phyloP scores from a whole-genome alignment of 2,888 invertebrate genomes.

The Caenorhabditis afra region DNA sequence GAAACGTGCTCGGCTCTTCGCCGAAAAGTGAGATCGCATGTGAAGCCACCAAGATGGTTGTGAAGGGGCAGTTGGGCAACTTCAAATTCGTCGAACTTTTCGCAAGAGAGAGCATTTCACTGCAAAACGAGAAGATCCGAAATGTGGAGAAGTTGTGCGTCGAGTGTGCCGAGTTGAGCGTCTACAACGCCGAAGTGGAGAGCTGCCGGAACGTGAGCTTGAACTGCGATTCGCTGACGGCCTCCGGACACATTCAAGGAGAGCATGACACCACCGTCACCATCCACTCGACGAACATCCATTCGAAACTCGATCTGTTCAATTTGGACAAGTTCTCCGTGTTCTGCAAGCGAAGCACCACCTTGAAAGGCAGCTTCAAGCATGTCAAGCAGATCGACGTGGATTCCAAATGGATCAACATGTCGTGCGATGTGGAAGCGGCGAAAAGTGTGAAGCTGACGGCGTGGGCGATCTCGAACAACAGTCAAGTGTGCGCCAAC shows the following conservation, averaged over 20 bases:
- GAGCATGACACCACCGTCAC: constrained; percentile 26
- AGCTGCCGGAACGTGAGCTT: constrained; percentile 53
- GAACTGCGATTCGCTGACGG: constrained; percentile 58
- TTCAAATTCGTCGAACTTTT: constrained; percentile 67
- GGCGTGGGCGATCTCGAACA: constrained; percentile 45
- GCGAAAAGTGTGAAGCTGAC: constrained; percentile 17
- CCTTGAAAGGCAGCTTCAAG: constrained; percentile 36
- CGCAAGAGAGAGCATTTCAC: constrained; percentile 59
- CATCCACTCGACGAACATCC: constrained; percentile 53
- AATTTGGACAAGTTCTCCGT: constrained; percentile 45
- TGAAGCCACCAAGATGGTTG: constrained; percentile 54
- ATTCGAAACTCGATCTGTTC: constrained; percentile 39
- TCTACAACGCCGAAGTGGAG: constrained; percentile 57
- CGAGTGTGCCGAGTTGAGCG: constrained; percentile 59
- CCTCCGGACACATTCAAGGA: constrained; percentile 47
- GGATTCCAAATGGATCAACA: constrained; percentile 61
- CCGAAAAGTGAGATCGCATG: constrained; percentile 61
- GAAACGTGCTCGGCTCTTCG: constrained; percentile 62
- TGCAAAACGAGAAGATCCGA: constrained; percentile 57
- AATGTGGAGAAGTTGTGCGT: constrained; percentile 58
- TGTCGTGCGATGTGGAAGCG: constrained; percentile 26
- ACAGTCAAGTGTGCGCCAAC: constrained; percentile 22
- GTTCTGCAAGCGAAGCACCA: constrained; percentile 50
- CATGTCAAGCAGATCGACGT: constrained; percentile 45
- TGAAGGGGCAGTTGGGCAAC: constrained; percentile 64